Base-by-base conservation (phyloP, 2,797 vertebrate genomes). In the Pogoniulus pusillus region DNA sequence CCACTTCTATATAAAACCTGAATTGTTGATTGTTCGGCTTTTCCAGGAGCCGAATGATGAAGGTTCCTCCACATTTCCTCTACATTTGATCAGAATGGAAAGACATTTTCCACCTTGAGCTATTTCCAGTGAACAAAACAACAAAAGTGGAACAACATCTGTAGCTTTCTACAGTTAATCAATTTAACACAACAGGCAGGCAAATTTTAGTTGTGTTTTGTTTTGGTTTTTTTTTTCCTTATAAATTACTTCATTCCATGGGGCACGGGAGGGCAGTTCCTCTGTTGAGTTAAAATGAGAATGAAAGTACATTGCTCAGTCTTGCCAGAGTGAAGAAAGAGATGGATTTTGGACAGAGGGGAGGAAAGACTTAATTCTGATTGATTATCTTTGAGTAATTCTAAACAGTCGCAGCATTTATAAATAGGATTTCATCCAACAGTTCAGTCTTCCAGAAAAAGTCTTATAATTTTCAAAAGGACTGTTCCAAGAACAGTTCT, bases 351-450 rank as follows among this genome's bases (percentile, higher is more conserved):
- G 41, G 49, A 72, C 39, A 69, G 58, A 54, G 62, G 32, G 66
- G 45, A 93, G 45, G 60, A 83, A 94, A 94, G 53, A 45, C 53
- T 68, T 74, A 59, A 92, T 82, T 89, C 69, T 87, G 81, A 89
- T 57, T 64, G 55, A 89, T 93, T 69, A 82, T 65, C 82, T 90
- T 66, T 16, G 49, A 92, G 76, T 71, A 76, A 91, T 73, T 93
- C 84, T 59, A 86, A 94, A 75, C 74, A 89, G 49, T 20, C 69
- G 15, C 41, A 47, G 14, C 79, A 72, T 87, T 92, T 93, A 85
- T 76, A 90, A 92, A 86, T 69, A 59, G 72, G 49, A 92, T 22
- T 91, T 80, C 71, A 64, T 85, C 87, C 94, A 96, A 73, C 39
- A 58, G 68, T 72, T 71, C 62, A 63, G 55, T 66, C 88, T 93